phyloP scores from a whole-genome alignment of 1,140 invertebrate species.

The Heliconius eleuchia region DNA sequence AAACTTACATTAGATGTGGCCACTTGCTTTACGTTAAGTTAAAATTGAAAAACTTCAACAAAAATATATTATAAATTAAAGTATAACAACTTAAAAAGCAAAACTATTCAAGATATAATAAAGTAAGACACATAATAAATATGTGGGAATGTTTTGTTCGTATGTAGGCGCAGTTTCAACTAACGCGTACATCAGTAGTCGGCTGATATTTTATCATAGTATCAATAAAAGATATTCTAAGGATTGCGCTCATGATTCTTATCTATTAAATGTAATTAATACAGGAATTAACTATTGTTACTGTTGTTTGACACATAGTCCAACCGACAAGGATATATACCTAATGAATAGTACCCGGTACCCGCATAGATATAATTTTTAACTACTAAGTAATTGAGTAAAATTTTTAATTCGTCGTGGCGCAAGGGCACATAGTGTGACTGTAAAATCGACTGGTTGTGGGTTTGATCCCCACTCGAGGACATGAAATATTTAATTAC shows the following conservation, averaged over 20 bases:
- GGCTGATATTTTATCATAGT: conserved; percentile 63
- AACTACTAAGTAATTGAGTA: neutral
- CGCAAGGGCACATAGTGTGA: neutral
- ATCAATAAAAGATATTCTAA: conserved; percentile 72
- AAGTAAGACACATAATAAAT: neutral
- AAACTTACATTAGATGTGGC: neutral
- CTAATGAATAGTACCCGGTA: neutral
- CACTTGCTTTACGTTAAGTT: neutral
- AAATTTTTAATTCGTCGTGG: neutral
- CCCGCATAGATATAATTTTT: neutral
- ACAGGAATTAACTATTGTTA: conserved; percentile 41
- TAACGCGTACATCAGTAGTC: conserved; percentile 48
- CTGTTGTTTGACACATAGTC: conserved; percentile 12
- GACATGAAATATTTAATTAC: too few relatives aligned
- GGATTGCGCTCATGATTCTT: conserved; percentile 56
- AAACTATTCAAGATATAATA: neutral
- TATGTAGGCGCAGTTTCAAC: conserved; percentile 38
- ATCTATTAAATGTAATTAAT: conserved; percentile 57
- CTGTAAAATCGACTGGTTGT: too few relatives aligned
- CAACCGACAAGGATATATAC: neutral
- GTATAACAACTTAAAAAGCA: neutral
- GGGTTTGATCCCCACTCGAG: too few relatives aligned
- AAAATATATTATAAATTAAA: neutral
- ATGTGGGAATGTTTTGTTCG: conserved; percentile 36
- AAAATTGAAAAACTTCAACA: neutral